Conservation (phyloP, 2,113 vertebrate genomes). For the Serinus canaria region DNA sequence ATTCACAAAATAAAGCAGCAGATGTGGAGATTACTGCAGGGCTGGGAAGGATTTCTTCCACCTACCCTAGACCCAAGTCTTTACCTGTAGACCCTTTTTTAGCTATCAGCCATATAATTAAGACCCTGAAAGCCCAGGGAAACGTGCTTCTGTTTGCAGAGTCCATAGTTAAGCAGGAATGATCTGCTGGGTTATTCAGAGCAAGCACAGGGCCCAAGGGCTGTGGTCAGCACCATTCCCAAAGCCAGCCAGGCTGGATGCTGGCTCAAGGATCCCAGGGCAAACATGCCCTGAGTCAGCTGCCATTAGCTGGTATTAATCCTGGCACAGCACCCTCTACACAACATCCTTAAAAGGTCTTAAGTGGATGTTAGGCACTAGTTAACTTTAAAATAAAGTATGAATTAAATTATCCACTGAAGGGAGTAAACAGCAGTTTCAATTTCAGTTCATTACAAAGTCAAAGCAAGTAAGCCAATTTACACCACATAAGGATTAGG, state of each 20-base stretch:
- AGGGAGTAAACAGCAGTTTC: slow-evolving; percentile 1
- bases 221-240: neutral
- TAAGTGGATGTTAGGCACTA: slow-evolving; percentile 13
- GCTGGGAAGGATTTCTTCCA: neutral
- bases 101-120: neutral
- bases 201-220: neutral
- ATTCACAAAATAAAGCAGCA: neutral
- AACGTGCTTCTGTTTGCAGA: neutral
- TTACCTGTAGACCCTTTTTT: neutral
- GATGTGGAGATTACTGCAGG: neutral
- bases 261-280: neutral
- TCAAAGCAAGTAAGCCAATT: neutral
- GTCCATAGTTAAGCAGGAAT: neutral
- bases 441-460: slow-evolving; percentile 8
- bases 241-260: neutral
- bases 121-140: neutral
- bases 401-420: slow-evolving; percentile 37
- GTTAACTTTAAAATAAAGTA: slow-evolving; percentile 22
- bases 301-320: slow-evolving; percentile 17
- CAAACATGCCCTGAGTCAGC: neutral
- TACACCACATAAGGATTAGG: neutral
- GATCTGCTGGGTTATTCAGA: neutral
- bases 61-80: neutral
- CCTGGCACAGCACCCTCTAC: neutral
- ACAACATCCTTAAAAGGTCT: neutral